A percentile compares a stretch with the other conserved stretches of the same genome.
phyloP scores from a whole-genome alignment of 1,140 invertebrate genomes.

The Odontomachus brunneus region DNA sequence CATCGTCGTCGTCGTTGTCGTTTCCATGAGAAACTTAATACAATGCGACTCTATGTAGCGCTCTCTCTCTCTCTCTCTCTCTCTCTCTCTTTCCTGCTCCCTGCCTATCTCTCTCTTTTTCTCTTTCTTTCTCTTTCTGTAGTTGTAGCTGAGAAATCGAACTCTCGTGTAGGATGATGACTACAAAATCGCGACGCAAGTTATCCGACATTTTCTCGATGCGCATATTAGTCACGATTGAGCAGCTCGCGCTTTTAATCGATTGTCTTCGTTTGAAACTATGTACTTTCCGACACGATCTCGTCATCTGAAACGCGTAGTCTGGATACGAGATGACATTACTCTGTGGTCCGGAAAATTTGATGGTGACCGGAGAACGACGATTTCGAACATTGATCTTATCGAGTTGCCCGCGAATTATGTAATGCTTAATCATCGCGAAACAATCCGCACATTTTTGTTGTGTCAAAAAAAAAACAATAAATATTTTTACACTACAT shows the following conservation, averaged over 20 bases:
- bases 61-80: too few relatives aligned
- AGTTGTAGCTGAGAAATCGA: slow-evolving; percentile 24
- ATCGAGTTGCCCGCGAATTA: background rate
- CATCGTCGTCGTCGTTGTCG: slow-evolving; percentile 1
- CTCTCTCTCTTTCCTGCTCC: too few relatives aligned
- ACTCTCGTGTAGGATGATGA: background rate
- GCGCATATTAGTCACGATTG: background rate
- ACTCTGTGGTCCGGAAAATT: background rate
- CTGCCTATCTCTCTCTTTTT: too few relatives aligned
- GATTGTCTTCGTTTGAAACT: background rate
- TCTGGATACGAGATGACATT: background rate
- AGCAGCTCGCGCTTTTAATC: background rate
- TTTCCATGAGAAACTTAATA: slow-evolving; percentile 37
- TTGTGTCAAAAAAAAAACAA: too few relatives aligned
- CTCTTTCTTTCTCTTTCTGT: too few relatives aligned
- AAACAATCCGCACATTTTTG: too few relatives aligned
- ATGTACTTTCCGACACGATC: background rate
- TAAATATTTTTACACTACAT: too few relatives aligned
- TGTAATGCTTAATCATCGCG: background rate
- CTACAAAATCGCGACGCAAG: background rate
- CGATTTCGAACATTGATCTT: background rate
- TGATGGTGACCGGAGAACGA: background rate
- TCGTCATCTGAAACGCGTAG: background rate
- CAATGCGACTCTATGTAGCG: slow-evolving; percentile 6
- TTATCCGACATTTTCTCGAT: slow-evolving; percentile 1